Evolutionary conservation across 2,888 invertebrate genomes (phyloP).

Genomic region (Boloria selene): DNA sequence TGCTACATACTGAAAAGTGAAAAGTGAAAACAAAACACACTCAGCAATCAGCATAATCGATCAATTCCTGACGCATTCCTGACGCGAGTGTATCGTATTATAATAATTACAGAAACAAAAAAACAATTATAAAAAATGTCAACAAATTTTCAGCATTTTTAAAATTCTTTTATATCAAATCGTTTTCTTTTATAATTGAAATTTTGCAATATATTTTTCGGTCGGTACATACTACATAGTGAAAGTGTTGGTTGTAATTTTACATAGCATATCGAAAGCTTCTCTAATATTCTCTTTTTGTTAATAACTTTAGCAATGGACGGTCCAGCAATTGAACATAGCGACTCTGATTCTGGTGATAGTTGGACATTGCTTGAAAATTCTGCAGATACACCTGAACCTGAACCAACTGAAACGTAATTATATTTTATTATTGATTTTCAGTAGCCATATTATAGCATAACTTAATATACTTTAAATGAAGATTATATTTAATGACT

Average conservation of each 20-base stretch:
- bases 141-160: constrained; percentile 47
- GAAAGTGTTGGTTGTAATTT: constrained; percentile 22
- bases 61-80: constrained; percentile 47
- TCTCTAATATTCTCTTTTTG: constrained; percentile 15
- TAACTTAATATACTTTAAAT: not conserved
- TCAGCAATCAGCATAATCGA: constrained; percentile 35
- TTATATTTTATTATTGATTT: constrained; percentile 16
- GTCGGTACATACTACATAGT: constrained; percentile 24
- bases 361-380: constrained; percentile 76
- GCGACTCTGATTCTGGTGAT: constrained; percentile 79
- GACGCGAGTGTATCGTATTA: constrained; percentile 49
- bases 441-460: constrained; percentile 2
- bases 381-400: constrained; percentile 52
- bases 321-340: constrained; percentile 63
- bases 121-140: constrained; percentile 53
- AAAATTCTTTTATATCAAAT: constrained; percentile 53
- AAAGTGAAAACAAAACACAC: constrained; percentile 41
- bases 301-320: constrained; percentile 57
- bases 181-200: constrained; percentile 9
- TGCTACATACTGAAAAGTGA: too few relatives aligned
- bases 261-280: constrained; percentile 20
- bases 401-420: constrained; percentile 52
- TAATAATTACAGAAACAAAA: constrained; percentile 55
- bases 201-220: constrained; percentile 39
- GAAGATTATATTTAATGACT: not conserved